Percentiles rank a stretch among this genome's conserved stretches.
Evolutionary conservation across 2,888 invertebrate species (phyloP).

Genomic region (Eristalis pertinax): DNA sequence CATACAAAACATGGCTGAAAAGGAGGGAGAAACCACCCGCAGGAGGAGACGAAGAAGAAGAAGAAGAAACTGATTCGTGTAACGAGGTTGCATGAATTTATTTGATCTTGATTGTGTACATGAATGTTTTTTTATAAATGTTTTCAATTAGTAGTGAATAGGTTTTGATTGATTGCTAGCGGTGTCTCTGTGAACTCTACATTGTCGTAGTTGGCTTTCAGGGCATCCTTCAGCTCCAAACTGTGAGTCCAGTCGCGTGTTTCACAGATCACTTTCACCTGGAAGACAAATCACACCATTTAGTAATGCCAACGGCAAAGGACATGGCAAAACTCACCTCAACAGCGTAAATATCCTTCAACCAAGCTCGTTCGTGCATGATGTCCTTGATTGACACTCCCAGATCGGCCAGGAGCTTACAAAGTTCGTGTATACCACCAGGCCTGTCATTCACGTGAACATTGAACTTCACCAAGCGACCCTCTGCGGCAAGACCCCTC

Average conservation of each 20-base stretch:
- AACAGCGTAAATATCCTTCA: conserved; percentile 93
- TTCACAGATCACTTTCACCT: conserved; percentile 95
- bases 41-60: conserved; percentile 81
- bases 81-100: conserved; percentile 13
- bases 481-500: conserved; percentile 93
- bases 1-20: conserved; percentile 84
- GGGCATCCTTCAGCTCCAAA: conserved; percentile 83
- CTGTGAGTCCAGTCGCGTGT: conserved; percentile 92
- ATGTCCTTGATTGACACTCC: conserved; percentile 97
- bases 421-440: conserved; percentile 92
- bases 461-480: conserved; percentile 88
- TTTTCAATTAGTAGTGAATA: conserved; percentile 29
- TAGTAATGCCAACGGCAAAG: background rate
- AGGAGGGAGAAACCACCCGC: conserved; percentile 80
- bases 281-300: conserved; percentile 74
- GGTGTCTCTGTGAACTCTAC: conserved; percentile 83
- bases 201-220: conserved; percentile 83
- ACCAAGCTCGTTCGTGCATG: conserved; percentile 97
- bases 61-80: conserved; percentile 73
- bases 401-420: conserved; percentile 87
- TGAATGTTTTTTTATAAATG: conserved; percentile 4
- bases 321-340: conserved; percentile 81
- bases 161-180: conserved; percentile 76
- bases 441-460: conserved; percentile 93
- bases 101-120: background rate